These are phyloP conservation scores for Cyclura pinguis DNA, from an alignment of 2,797 vertebrate species.

Conservation along the genomic window DNA sequence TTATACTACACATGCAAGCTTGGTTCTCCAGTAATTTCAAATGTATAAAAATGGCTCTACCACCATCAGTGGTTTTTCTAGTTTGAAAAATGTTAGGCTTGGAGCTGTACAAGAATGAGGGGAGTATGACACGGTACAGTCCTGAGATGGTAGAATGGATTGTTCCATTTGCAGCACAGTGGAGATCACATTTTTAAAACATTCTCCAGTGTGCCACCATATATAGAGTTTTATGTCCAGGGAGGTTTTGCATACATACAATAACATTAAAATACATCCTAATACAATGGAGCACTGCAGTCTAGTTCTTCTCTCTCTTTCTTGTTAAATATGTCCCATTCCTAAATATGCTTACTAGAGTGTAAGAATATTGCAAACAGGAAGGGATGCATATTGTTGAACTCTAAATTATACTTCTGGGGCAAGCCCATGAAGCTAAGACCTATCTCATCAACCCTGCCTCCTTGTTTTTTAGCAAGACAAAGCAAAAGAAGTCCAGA, in stretches of 20 bases:
- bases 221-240: not conserved
- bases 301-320: not conserved
- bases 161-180: conserved; percentile 5
- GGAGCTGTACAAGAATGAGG: not conserved
- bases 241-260: not conserved
- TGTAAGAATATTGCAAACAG: not conserved
- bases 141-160: not conserved
- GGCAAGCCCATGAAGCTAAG: not conserved
- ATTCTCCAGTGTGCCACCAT: not conserved
- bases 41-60: not conserved
- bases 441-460: not conserved
- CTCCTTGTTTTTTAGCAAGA: not conserved
- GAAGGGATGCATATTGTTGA: not conserved
- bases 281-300: not conserved
- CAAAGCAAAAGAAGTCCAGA: too few relatives aligned
- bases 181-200: conserved; percentile 4
- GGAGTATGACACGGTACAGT: not conserved
- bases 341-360: not conserved
- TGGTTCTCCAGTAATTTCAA: conserved; percentile 58
- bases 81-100: conserved; percentile 4
- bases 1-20: conserved; percentile 48
- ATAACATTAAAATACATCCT: not conserved
- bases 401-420: not conserved
- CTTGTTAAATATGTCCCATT: not conserved
- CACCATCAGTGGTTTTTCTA: not conserved